Evolutionary conservation across 2,888 invertebrate species (phyloP).

Genomic region (Coleophora flavipennella): DNA sequence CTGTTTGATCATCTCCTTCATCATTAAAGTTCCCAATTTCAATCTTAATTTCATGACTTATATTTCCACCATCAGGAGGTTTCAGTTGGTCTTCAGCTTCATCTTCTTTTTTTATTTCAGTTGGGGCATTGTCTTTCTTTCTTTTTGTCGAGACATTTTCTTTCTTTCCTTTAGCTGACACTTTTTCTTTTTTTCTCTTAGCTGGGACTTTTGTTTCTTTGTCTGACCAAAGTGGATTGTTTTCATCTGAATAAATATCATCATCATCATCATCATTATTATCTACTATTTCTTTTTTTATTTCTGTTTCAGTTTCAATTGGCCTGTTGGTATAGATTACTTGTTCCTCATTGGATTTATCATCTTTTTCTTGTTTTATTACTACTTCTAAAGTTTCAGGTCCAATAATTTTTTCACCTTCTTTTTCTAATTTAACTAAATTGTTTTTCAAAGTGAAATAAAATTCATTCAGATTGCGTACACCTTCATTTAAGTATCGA

Average conservation of each 20-base stretch:
- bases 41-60: slow-evolving; percentile 1
- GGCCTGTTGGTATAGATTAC: background rate
- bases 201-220: no score
- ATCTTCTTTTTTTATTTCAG: background rate
- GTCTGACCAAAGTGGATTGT: no score
- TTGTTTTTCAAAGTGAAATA: slow-evolving; percentile 17
- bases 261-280: no score
- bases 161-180: no score
- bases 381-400: background rate
- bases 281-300: no score
- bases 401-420: slow-evolving; percentile 10
- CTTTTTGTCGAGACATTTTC: background rate
- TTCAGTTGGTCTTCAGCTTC: background rate
- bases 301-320: no score
- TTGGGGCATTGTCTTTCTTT: background rate
- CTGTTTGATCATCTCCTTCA: background rate
- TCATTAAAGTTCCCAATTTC: slow-evolving; percentile 1
- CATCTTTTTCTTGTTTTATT: background rate
- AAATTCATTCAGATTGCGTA: slow-evolving; percentile 13
- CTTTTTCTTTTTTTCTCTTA: no score
- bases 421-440: slow-evolving; percentile 14
- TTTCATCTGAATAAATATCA: no score
- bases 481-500: slow-evolving; percentile 14
- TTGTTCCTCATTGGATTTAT: background rate
- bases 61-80: slow-evolving; percentile 3